Percentiles rank a stretch among this genome's conserved stretches.
These are phyloP conservation scores for Chondrosia reniformis DNA, from an alignment of 37 sponge, comb jelly and placozoan species.

Conservation along the genomic window DNA sequence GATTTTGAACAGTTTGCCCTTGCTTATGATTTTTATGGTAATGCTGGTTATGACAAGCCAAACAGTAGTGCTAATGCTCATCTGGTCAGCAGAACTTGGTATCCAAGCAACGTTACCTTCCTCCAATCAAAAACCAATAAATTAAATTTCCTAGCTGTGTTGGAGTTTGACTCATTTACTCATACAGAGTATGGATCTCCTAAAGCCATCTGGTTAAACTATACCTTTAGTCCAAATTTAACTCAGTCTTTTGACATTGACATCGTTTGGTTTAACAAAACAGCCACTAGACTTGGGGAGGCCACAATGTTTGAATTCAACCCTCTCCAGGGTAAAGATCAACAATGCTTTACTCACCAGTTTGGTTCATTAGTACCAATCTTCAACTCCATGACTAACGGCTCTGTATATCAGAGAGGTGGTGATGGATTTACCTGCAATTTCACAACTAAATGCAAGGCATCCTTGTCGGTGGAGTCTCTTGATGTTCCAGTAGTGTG, in stretches of 20 bases:
- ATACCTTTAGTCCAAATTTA: not conserved
- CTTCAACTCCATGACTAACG: constrained; percentile 33
- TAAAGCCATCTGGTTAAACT: constrained; percentile 26
- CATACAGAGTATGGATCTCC: constrained; percentile 61
- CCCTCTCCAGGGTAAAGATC: not conserved
- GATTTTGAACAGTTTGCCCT: constrained; percentile 31
- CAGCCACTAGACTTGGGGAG: constrained; percentile 54
- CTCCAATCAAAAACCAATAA: constrained; percentile 4
- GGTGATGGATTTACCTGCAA: constrained; percentile 19
- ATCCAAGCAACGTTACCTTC: not conserved
- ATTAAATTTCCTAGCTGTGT: constrained; percentile 5
- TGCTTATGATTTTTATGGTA: constrained; percentile 48
- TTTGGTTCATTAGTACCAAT: constrained; percentile 16
- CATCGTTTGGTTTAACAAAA: constrained; percentile 41
- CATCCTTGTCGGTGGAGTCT: constrained; percentile 12
- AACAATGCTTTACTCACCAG: not conserved
- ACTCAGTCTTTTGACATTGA: constrained; percentile 14
- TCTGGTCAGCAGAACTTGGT: constrained; percentile 28
- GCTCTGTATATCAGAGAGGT: constrained; percentile 47
- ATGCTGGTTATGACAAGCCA: constrained; percentile 66
- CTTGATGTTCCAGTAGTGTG: constrained; percentile 56
- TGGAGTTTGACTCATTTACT: constrained; percentile 7
- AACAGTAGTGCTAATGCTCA: constrained; percentile 42
- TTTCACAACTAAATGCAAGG: not conserved
- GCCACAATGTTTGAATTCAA: constrained; percentile 64